A percentile compares a stretch with the other conserved stretches of the same genome.
Evolutionary conservation across 1,140 invertebrate species (phyloP).

Genomic region (Drosophila auraria): DNA sequence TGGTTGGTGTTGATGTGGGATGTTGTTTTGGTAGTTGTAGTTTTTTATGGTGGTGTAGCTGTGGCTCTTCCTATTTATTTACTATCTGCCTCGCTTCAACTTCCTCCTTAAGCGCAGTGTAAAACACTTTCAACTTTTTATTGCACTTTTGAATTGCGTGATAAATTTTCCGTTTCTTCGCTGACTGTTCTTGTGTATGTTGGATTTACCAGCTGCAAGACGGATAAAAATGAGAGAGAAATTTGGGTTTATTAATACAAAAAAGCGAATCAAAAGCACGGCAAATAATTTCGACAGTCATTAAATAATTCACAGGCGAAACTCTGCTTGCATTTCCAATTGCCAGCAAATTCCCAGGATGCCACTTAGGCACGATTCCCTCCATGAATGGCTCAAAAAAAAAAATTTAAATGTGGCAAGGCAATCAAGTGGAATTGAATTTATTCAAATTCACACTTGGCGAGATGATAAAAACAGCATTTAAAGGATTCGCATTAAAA

Average conservation of each 20-base stretch:
- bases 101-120: slow-evolving; percentile 35
- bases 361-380: slow-evolving; percentile 45
- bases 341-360: slow-evolving; percentile 13
- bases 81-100: slow-evolving; percentile 35
- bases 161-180: slow-evolving; percentile 61
- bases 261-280: slow-evolving; percentile 11
- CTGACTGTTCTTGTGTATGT: slow-evolving; percentile 51
- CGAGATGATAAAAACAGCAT: slow-evolving; percentile 4
- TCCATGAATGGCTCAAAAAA: slow-evolving; percentile 16
- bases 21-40: slow-evolving; percentile 32
- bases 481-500: slow-evolving; percentile 3
- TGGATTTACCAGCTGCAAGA: slow-evolving; percentile 68
- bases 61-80: slow-evolving; percentile 51
- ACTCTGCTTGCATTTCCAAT: slow-evolving; percentile 16
- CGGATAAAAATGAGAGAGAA: slow-evolving; percentile 43
- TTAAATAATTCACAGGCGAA: slow-evolving; percentile 12
- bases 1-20: slow-evolving; percentile 29
- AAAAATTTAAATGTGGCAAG: slow-evolving; percentile 29
- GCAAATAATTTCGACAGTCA: slow-evolving; percentile 11
- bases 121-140: slow-evolving; percentile 72
- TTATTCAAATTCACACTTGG: slow-evolving; percentile 6
- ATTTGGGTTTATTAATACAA: slow-evolving; percentile 34
- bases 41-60: slow-evolving; percentile 31
- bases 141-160: slow-evolving; percentile 74
- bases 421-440: slow-evolving; percentile 24